phyloP scores from a whole-genome alignment of 2,888 invertebrate genomes.

The Acanthosepion pharaonis region DNA sequence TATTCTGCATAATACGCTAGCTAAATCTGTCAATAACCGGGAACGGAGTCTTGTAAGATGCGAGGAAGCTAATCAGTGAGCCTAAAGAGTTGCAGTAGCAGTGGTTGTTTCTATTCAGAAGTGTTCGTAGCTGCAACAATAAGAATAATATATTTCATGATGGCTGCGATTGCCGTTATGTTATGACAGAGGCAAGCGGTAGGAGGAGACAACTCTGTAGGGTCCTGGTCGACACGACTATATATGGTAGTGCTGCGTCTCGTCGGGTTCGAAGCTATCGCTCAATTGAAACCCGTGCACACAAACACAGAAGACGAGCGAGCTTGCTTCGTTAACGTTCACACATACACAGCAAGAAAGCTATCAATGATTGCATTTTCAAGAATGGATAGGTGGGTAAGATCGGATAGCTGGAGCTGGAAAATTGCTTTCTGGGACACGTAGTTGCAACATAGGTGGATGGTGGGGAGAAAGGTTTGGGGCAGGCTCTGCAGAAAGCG shows the following conservation, averaged over 20 bases:
- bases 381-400: slow-evolving; percentile 33
- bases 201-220: not conserved
- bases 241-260: slow-evolving; percentile 33
- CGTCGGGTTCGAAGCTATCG: not conserved
- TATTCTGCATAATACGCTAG: too few species aligned
- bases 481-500: not conserved
- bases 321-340: not conserved
- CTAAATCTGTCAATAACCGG: too few species aligned
- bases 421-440: not conserved
- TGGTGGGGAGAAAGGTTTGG: not conserved
- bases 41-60: too few species aligned
- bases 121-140: too few species aligned
- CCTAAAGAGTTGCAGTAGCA: too few species aligned
- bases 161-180: too few species aligned
- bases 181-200: not conserved
- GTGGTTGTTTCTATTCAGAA: too few species aligned
- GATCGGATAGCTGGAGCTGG: not conserved
- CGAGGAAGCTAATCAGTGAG: too few species aligned
- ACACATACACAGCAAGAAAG: not conserved
- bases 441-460: too few species aligned
- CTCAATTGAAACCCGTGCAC: slow-evolving; percentile 2
- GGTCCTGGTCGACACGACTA: not conserved
- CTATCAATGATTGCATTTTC: slow-evolving; percentile 33
- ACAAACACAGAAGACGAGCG: not conserved
- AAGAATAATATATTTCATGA: too few species aligned